Conservation (phyloP, 2,113 vertebrate species). For the Oreochromis spilurus region DNA sequence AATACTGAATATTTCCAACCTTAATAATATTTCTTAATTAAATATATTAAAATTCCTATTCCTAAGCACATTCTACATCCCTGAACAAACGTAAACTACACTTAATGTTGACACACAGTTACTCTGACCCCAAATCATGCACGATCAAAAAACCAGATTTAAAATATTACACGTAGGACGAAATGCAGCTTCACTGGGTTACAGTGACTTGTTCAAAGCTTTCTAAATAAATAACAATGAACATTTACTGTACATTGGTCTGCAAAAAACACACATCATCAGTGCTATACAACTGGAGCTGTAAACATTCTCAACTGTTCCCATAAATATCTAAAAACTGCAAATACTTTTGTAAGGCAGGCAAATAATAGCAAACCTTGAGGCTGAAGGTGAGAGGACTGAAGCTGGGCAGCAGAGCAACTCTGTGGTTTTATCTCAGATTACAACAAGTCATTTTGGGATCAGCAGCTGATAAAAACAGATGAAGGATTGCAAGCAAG, state of each 20-base stretch:
- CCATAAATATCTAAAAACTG: not conserved
- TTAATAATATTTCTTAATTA: not conserved
- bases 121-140: not conserved
- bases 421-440: conserved; percentile 30
- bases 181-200: not conserved
- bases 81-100: not conserved
- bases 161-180: not conserved
- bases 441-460: conserved; percentile 51
- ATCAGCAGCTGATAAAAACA: conserved; percentile 52
- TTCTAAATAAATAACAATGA: not conserved
- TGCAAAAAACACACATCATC: not conserved
- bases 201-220: not conserved
- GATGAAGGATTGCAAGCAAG: not conserved
- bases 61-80: not conserved
- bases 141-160: not conserved
- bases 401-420: not conserved
- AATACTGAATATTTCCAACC: not conserved
- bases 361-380: not conserved
- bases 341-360: not conserved
- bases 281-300: not conserved
- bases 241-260: not conserved
- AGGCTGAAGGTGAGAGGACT: not conserved
- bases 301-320: conserved; percentile 38
- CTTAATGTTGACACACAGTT: not conserved
- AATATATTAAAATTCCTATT: not conserved